These are phyloP conservation scores for Agrotis exclamationis DNA, from an alignment of 2,888 invertebrate species.

Conservation along the genomic window DNA sequence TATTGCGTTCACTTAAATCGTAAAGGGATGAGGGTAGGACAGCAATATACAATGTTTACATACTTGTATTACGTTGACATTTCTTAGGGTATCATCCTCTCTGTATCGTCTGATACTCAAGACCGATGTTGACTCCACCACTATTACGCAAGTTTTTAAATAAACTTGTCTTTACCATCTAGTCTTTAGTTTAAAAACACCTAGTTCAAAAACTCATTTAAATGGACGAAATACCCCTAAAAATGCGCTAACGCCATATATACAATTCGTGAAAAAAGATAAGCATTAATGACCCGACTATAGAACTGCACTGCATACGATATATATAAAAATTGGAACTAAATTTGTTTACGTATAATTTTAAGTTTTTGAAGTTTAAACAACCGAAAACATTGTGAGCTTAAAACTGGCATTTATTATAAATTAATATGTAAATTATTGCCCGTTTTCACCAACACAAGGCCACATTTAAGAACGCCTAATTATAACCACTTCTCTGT, in stretches of 20 bases:
- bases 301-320: slow-evolving; percentile 38
- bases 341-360: slow-evolving; percentile 65
- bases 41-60: slow-evolving; percentile 71
- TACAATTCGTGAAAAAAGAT: slow-evolving; percentile 49
- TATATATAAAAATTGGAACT: slow-evolving; percentile 48
- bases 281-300: slow-evolving; percentile 37
- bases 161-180: slow-evolving; percentile 36
- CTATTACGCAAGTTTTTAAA: slow-evolving; percentile 38
- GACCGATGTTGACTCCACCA: slow-evolving; percentile 46
- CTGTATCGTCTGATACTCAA: slow-evolving; percentile 8
- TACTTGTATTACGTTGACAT: slow-evolving; percentile 58
- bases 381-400: slow-evolving; percentile 62
- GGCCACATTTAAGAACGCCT: background rate
- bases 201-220: slow-evolving; percentile 58
- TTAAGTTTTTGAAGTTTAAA: slow-evolving; percentile 64
- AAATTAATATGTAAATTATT: slow-evolving; percentile 44
- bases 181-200: slow-evolving; percentile 59
- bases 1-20: slow-evolving; percentile 87
- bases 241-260: slow-evolving; percentile 56
- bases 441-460: background rate
- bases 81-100: slow-evolving; percentile 60
- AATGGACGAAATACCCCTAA: slow-evolving; percentile 62
- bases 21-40: slow-evolving; percentile 75
- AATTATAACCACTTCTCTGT: background rate
- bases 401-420: slow-evolving; percentile 50